Percentiles rank a stretch among this genome's conserved stretches.
Evolutionary conservation across 2,113 vertebrate species (phyloP).

Genomic region (Chionodraco myersi): DNA sequence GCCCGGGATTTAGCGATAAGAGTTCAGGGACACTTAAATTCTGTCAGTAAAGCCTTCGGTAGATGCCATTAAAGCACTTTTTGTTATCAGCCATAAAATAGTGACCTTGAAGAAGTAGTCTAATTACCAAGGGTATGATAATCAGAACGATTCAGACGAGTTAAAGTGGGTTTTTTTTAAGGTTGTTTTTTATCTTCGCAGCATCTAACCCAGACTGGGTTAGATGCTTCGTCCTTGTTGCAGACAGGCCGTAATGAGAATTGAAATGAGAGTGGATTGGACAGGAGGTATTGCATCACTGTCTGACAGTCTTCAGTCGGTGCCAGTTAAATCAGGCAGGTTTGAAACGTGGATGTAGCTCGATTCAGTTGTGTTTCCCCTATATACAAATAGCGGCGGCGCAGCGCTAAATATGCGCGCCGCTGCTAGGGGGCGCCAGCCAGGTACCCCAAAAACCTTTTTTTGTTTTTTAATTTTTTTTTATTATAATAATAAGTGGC

Average conservation of each 20-base stretch:
- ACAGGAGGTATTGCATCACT: constrained; percentile 69
- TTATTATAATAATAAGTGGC: too few relatives aligned
- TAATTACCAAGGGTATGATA: constrained; percentile 53
- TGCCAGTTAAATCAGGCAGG: constrained; percentile 45
- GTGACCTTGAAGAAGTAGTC: constrained; percentile 44
- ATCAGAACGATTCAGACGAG: constrained; percentile 31
- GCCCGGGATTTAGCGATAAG: constrained; percentile 60
- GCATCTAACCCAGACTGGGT: background rate
- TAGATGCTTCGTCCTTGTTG: constrained; percentile 62
- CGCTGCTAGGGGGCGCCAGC: too few relatives aligned
- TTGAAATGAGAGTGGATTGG: constrained; percentile 70
- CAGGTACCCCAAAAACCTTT: too few relatives aligned
- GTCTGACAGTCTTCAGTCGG: constrained; percentile 48
- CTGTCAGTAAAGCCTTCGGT: constrained; percentile 28
- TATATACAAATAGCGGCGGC: too few relatives aligned
- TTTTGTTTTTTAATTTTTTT: too few relatives aligned
- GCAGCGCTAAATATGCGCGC: too few relatives aligned
- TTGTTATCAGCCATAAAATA: constrained; percentile 27
- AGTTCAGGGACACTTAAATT: constrained; percentile 4
- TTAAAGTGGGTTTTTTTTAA: background rate
- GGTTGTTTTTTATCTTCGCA: constrained; percentile 9
- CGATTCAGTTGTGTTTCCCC: constrained; percentile 2
- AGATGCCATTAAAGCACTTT: constrained; percentile 36
- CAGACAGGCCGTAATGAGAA: constrained; percentile 62
- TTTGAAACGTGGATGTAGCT: constrained; percentile 42